Percentiles rank a stretch among this genome's conserved stretches.
Conservation (phyloP, 2,797 vertebrate genomes). For the Eulemur coronatus region DNA sequence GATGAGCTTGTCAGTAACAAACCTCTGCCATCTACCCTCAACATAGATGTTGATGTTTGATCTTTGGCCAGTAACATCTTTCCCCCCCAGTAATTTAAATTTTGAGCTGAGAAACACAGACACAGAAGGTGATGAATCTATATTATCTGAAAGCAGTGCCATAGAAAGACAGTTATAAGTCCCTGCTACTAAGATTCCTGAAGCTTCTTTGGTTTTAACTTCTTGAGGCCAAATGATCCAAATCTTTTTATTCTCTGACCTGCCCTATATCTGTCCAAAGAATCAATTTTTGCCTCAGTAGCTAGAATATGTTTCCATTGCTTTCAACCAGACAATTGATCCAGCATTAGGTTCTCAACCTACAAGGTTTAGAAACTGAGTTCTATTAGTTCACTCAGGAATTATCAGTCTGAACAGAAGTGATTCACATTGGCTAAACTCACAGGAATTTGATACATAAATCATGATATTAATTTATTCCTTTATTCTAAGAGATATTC, state of each 20-base stretch:
- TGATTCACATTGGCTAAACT: slow-evolving; percentile 5
- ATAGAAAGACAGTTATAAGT: background rate
- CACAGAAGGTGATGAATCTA: background rate
- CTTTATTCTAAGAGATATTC: slow-evolving; percentile 35
- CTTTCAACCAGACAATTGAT: slow-evolving; percentile 30
- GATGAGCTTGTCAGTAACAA: background rate
- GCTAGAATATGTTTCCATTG: background rate
- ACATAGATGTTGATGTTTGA: background rate
- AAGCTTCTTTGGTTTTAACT: background rate
- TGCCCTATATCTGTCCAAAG: background rate
- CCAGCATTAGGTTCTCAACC: background rate
- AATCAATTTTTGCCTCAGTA: background rate
- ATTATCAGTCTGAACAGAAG: background rate
- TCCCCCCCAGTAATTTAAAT: background rate
- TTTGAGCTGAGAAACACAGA: background rate
- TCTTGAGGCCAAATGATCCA: background rate
- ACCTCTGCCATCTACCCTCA: background rate
- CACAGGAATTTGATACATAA: slow-evolving; percentile 10
- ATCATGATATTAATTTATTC: background rate
- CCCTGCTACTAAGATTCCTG: background rate
- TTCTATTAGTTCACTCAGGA: background rate
- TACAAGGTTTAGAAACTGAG: background rate
- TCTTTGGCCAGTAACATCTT: background rate
- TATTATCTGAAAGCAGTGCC: background rate
- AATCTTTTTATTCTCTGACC: background rate